These are phyloP conservation scores for Masnerella sp. DNA, from an alignment of 2,888 invertebrate species.

Conservation along the genomic window DNA sequence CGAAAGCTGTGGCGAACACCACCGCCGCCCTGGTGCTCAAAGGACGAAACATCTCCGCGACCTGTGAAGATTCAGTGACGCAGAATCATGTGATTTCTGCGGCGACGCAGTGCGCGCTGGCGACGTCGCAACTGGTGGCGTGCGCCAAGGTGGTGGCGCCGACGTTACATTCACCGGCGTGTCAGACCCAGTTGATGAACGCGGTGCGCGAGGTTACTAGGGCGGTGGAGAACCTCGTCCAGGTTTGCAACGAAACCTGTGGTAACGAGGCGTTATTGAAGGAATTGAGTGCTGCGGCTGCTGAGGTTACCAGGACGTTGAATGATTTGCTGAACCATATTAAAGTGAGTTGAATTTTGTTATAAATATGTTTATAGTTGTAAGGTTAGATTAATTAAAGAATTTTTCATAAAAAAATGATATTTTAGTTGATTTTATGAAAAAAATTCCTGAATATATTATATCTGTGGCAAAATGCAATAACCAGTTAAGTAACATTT, in stretches of 20 bases:
- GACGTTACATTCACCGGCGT: slow-evolving; percentile 88
- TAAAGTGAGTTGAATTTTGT: no score
- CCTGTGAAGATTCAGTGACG: slow-evolving; percentile 87
- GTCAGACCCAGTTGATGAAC: slow-evolving; percentile 93
- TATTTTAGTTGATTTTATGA: no score
- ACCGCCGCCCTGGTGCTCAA: slow-evolving; percentile 97
- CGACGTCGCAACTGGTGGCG: slow-evolving; percentile 98
- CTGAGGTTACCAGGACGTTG: slow-evolving; percentile 91
- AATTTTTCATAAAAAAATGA: no score
- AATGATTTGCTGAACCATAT: slow-evolving; percentile 94
- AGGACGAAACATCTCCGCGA: slow-evolving; percentile 97
- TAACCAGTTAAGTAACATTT: no score
- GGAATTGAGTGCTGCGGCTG: slow-evolving; percentile 90
- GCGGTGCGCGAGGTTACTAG: slow-evolving; percentile 95
- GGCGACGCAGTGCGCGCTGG: slow-evolving; percentile 97
- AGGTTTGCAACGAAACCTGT: slow-evolving; percentile 86
- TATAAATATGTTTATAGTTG: no score
- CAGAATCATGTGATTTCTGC: slow-evolving; percentile 95
- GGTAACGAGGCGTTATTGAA: slow-evolving; percentile 84
- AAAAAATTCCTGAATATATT: no score
- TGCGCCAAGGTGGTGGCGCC: slow-evolving; percentile 96
- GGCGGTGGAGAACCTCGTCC: slow-evolving; percentile 92
- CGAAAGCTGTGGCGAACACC: slow-evolving; percentile 98
- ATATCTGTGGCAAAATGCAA: no score
- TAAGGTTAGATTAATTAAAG: no score